These are phyloP conservation scores for Blastobasis lacticolella DNA, from an alignment of 2,888 invertebrate species.

Conservation along the genomic window DNA sequence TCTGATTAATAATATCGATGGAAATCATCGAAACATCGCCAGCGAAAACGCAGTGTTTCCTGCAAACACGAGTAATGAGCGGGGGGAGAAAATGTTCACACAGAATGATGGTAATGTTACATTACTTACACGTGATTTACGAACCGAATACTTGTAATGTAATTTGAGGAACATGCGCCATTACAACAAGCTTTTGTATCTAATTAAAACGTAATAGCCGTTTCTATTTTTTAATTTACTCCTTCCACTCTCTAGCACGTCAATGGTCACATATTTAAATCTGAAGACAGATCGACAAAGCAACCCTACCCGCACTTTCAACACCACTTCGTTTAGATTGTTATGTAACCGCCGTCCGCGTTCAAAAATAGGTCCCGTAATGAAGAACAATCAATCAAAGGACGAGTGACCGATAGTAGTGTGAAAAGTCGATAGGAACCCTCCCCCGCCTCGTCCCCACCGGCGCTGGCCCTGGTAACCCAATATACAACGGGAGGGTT, in stretches of 20 bases:
- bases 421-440: conserved; percentile 40
- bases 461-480: conserved; percentile 62
- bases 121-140: not conserved
- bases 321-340: too few relatives aligned
- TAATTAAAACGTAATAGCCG: too few relatives aligned
- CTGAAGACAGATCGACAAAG: too few relatives aligned
- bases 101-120: conserved; percentile 4
- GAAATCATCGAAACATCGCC: conserved; percentile 22
- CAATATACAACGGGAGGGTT: conserved; percentile 57
- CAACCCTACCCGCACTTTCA: too few relatives aligned
- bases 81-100: not conserved
- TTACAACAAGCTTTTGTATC: too few relatives aligned
- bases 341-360: too few relatives aligned
- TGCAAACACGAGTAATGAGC: not conserved
- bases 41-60: conserved; percentile 6
- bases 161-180: too few relatives aligned
- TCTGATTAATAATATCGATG: conserved; percentile 15
- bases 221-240: too few relatives aligned
- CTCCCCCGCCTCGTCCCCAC: conserved; percentile 35
- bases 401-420: conserved; percentile 40
- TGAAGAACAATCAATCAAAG: conserved; percentile 47
- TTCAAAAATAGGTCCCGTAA: conserved; percentile 12
- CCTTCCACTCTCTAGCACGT: too few relatives aligned
- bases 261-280: too few relatives aligned
- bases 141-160: not conserved